Base-by-base conservation (phyloP, 2,113 vertebrate genomes). In the Tapirus terrestris region DNA sequence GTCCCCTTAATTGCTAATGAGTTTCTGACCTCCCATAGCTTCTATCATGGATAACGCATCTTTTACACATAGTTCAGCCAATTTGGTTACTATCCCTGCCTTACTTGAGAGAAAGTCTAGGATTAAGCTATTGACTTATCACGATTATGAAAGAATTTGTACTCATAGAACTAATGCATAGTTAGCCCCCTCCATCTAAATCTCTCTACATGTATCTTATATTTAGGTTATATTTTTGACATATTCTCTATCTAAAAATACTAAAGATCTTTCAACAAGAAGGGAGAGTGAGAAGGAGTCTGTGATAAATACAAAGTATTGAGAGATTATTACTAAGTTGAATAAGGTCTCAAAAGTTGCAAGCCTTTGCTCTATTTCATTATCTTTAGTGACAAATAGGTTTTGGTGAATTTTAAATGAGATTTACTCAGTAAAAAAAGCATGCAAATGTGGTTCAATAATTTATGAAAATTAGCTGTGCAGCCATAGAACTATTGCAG, bases 1-100 rank as follows among this genome's bases (percentile, higher is more conserved):
- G n/a, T 0, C 1, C 7, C 67, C 1, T 89, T 81, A 84, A 43
- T n/a, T 85, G 68, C 56, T 33, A 80, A 27, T 3, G 82, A 45
- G 33, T 97, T 97, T 97, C 63, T 97, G 51, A 89, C 5, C 9
- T 97, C 36, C 36, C 79, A 68, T 75, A 9, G 45, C 1, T 95
- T 82, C 67, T 36, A 72, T 89, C 10, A n/a, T 73, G 23, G 43
- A 48, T 53, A 89, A 77, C 60, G 11, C 25, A 53, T 91, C 68
- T 96, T 91, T 87, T 80, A 73, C 88, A 86, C 3, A 89, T 91
- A 0, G 0, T n/a, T 77, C 5, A 97, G 39, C 13, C 14, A 65
- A 92, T 70, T 88, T 53, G 18, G 4, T 3, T 51, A 82, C 27
- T n/a, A 95, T 23, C 2, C 0, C 0, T 43, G 48, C 0, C 0